These are phyloP conservation scores for Amiota mariae DNA, from an alignment of 2,888 invertebrate species.

Conservation along the genomic window DNA sequence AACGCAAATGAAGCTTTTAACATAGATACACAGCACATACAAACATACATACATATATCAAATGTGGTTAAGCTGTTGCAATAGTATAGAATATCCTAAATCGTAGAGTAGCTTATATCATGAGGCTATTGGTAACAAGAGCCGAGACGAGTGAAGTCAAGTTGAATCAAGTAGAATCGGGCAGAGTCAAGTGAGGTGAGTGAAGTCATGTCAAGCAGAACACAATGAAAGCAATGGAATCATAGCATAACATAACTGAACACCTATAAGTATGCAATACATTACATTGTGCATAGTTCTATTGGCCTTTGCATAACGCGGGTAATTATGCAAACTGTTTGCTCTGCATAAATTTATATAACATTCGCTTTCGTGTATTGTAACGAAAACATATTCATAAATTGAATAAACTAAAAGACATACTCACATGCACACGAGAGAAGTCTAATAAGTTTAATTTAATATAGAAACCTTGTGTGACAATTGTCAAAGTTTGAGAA, in stretches of 20 bases:
- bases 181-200: too few species aligned
- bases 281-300: background rate
- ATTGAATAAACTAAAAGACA: background rate
- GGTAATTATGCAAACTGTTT: conserved; percentile 20
- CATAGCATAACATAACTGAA: conserved; percentile 10
- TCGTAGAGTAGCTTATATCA: background rate
- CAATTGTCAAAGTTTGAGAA: too few species aligned
- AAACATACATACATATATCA: background rate
- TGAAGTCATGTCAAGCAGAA: too few species aligned
- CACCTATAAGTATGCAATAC: conserved; percentile 17
- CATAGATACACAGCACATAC: background rate
- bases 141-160: too few species aligned
- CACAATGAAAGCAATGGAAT: background rate
- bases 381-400: background rate
- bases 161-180: too few species aligned
- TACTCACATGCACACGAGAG: too few species aligned
- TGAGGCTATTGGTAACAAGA: background rate
- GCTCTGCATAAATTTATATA: conserved; percentile 24
- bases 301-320: background rate
- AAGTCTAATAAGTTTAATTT: too few species aligned
- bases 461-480: too few species aligned
- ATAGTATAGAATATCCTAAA: background rate
- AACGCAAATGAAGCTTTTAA: conserved; percentile 1
- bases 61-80: background rate
- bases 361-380: background rate